Base-by-base conservation (phyloP, 2,888 invertebrate species). In the Dinocampus coccinellae region DNA sequence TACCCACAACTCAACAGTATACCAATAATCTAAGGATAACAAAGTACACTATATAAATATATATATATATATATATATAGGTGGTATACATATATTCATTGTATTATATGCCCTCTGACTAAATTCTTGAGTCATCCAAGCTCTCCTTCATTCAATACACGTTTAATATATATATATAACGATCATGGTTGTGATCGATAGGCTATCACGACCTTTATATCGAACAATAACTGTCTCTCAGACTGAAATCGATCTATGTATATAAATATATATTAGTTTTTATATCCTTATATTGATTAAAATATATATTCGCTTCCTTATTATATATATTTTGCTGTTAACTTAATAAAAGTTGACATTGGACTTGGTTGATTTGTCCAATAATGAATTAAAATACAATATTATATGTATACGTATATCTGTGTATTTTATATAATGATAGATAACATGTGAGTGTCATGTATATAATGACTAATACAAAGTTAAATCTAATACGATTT, bases 1-100 rank as follows among this genome's bases (percentile, higher is more conserved):
- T 74, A 79, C 69, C 79, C 72, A 29, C 60, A 60, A 16, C 47
- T 11, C 24, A 33, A 64, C 26, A 42, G 42, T 60, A 33, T 62
- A 58, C 63, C 24, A 26, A 64, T 55, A 64, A 69, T 69, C 34
- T 33, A 26, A 24, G 24, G 13, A 22, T 24, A 53, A 26, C 58
- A 36, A 68, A 62, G 16, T 63, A 72, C 42, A 42, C 47, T 63
- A 70, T 70, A 65, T 65, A 60, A 36, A 70, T n/a, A n/a, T n/a
- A n/a, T n/a, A n/a, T n/a, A n/a, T n/a, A n/a, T n/a, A n/a, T n/a
- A n/a, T n/a, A n/a, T n/a, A n/a, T n/a, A n/a, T n/a, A n/a, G n/a
- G n/a, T n/a, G n/a, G n/a, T n/a, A n/a, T n/a, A n/a, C n/a, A n/a
- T n/a, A n/a, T n/a, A n/a, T n/a, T n/a, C n/a, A n/a, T n/a, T n/a